Conservation (phyloP, 2,888 invertebrate species). For the Epirrhoe alternata region DNA sequence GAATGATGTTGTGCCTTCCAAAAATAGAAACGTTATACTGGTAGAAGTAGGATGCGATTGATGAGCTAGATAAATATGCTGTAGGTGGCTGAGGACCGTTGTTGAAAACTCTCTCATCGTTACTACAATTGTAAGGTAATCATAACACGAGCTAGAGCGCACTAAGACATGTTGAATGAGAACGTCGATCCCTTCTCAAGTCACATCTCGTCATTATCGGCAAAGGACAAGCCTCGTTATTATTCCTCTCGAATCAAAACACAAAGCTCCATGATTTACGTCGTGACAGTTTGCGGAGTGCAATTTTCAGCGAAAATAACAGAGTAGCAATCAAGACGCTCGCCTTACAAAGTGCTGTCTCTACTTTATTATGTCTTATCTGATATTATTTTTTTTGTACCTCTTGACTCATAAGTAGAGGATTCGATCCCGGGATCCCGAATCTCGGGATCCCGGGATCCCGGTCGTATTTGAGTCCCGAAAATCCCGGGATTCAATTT, state of each 20-base stretch:
- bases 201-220: neutral
- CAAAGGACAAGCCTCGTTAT: neutral
- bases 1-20: too few relatives aligned
- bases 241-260: slow-evolving; percentile 2
- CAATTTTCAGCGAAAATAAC: neutral
- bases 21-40: too few relatives aligned
- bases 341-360: neutral
- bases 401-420: neutral
- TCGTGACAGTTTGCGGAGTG: slow-evolving; percentile 5
- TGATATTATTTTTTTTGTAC: neutral
- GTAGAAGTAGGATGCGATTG: too few relatives aligned
- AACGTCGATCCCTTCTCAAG: neutral
- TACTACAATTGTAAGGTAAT: neutral
- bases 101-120: neutral
- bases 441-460: too few relatives aligned
- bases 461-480: too few relatives aligned
- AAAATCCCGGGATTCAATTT: too few relatives aligned
- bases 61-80: too few relatives aligned
- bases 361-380: neutral
- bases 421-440: too few relatives aligned
- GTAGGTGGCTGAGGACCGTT: neutral
- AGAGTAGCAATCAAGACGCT: neutral
- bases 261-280: slow-evolving; percentile 2
- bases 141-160: neutral
- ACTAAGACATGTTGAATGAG: neutral